These are phyloP conservation scores for Dipodomys stephensi DNA, from an alignment of 2,113 vertebrate genomes.

Conservation along the genomic window DNA sequence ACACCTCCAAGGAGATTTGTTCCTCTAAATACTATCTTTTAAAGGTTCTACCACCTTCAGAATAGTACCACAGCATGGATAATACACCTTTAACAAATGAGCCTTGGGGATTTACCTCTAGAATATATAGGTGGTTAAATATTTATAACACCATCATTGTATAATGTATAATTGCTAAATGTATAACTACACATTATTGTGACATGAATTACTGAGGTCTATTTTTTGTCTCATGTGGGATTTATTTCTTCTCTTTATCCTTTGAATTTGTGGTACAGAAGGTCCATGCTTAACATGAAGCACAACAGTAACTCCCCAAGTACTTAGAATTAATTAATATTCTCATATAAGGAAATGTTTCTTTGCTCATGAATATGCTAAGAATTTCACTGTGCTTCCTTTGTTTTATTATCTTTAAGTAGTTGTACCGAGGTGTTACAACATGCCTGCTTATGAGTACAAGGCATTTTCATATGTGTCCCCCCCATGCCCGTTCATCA, in stretches of 20 bases:
- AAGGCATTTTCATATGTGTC: no score
- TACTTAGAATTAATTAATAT: conserved; percentile 13
- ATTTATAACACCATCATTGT: not conserved
- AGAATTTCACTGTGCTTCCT: no score
- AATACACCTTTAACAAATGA: not conserved
- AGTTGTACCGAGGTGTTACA: no score
- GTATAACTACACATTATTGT: not conserved
- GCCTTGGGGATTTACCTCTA: not conserved
- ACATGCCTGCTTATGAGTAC: no score
- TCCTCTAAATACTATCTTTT: no score
- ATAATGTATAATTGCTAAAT: no score
- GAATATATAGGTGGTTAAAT: not conserved
- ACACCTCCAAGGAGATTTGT: no score
- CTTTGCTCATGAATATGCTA: not conserved
- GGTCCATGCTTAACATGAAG: not conserved
- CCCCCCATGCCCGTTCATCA: no score
- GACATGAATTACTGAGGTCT: not conserved
- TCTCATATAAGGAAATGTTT: not conserved
- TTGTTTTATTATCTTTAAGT: no score
- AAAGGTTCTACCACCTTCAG: no score
- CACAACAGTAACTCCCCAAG: not conserved
- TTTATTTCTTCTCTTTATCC: not conserved
- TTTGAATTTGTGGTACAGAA: not conserved
- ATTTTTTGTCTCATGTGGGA: not conserved
- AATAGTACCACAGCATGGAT: not conserved